Conservation (phyloP, 2,888 invertebrate species). For the Seira musarum region DNA sequence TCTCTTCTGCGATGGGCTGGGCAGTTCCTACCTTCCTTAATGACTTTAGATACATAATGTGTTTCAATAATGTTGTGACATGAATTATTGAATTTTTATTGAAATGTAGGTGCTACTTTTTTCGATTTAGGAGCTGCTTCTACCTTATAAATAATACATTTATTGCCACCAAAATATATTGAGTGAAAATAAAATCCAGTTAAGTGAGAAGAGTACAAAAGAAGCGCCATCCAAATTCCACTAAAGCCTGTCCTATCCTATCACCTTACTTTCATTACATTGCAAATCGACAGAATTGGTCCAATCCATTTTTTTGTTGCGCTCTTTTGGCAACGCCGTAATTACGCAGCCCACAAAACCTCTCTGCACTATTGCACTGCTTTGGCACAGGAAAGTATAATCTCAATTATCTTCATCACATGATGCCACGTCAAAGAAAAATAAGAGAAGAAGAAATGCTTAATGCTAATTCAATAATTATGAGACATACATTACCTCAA, state of each 20-base stretch:
- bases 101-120: constrained; percentile 51
- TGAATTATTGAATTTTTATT: constrained; percentile 60
- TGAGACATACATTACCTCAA: constrained; percentile 51
- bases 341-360: constrained; percentile 31
- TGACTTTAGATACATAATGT: constrained; percentile 55
- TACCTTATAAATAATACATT: constrained; percentile 49
- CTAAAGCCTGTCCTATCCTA: too few relatives aligned
- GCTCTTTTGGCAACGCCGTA: constrained; percentile 50
- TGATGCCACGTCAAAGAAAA: constrained; percentile 42
- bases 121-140: constrained; percentile 12
- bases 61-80: constrained; percentile 58
- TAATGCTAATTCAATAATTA: constrained; percentile 60
- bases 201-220: too few relatives aligned
- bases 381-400: constrained; percentile 4
- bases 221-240: too few relatives aligned
- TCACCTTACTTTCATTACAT: too few relatives aligned
- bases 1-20: constrained; percentile 48
- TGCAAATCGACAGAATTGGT: constrained; percentile 51
- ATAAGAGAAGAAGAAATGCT: constrained; percentile 39
- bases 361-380: not conserved
- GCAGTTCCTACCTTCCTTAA: constrained; percentile 53
- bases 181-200: constrained; percentile 27
- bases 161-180: not conserved
- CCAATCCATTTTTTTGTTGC: constrained; percentile 34
- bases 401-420: constrained; percentile 45